Conservation (phyloP, 2,113 vertebrate genomes). For the Ophthalmotilapia sp. region DNA sequence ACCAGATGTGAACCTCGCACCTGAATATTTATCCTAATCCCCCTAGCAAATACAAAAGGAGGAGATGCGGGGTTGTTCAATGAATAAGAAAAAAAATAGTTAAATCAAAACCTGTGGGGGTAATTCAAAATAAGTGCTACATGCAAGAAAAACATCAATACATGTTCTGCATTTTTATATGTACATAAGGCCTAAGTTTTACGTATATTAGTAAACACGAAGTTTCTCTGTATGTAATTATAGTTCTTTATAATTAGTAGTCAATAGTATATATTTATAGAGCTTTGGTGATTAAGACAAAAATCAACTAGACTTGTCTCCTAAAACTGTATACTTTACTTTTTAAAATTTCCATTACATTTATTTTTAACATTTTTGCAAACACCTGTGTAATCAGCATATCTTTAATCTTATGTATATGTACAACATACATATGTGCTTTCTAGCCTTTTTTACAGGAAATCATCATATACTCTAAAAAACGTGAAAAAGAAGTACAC, state of each 20-base stretch:
- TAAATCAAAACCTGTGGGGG: background rate
- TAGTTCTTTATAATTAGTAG: background rate
- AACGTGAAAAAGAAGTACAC: background rate
- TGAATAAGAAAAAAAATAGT: background rate
- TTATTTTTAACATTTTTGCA: background rate
- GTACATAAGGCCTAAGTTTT: background rate
- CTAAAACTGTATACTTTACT: background rate
- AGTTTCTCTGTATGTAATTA: background rate
- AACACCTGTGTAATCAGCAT: background rate
- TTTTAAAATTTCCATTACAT: background rate
- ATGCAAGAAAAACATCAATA: background rate
- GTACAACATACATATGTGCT: background rate
- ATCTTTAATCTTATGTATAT: background rate
- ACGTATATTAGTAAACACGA: background rate
- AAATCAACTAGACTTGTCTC: background rate
- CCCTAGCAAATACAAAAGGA: background rate
- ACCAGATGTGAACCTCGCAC: background rate
- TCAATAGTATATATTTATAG: background rate
- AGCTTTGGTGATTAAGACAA: background rate
- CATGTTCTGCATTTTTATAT: background rate
- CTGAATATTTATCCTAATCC: background rate
- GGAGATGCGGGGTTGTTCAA: background rate
- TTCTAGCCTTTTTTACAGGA: background rate
- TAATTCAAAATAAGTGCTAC: background rate
- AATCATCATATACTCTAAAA: background rate